Evolutionary conservation across 2,888 invertebrate species (phyloP).

Genomic region (Trichopoda pennipes): DNA sequence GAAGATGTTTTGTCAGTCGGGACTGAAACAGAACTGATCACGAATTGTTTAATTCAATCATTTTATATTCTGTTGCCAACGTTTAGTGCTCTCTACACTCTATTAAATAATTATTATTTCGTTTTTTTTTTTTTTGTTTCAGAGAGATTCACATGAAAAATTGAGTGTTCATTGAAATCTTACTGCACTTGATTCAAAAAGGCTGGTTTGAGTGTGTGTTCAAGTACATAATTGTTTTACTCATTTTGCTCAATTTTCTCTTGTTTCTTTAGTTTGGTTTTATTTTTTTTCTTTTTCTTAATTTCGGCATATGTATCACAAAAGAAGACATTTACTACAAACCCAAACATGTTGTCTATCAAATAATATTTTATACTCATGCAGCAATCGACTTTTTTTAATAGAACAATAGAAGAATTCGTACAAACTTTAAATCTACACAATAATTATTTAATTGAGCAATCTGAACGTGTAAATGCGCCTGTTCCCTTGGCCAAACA

Average conservation of each 20-base stretch:
- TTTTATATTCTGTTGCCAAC: constrained; percentile 54
- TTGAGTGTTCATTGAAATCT: constrained; percentile 41
- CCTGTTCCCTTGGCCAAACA: no score
- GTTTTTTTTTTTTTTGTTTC: neutral
- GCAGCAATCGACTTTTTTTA: neutral
- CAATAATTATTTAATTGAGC: no score
- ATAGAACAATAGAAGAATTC: no score
- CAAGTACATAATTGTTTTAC: constrained; percentile 42
- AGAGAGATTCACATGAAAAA: constrained; percentile 19
- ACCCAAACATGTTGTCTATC: constrained; percentile 20
- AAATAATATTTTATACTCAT: constrained; percentile 31
- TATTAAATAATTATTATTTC: constrained; percentile 13
- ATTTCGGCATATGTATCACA: constrained; percentile 35
- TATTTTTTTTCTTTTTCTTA: neutral
- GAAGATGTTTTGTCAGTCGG: constrained; percentile 64
- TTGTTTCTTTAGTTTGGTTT: neutral
- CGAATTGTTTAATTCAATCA: constrained; percentile 46
- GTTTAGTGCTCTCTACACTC: constrained; percentile 26
- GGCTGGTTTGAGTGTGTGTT: constrained; percentile 37
- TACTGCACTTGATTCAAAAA: constrained; percentile 22
- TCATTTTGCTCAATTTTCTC: constrained; percentile 47
- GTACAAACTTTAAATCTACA: no score
- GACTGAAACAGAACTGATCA: constrained; percentile 67
- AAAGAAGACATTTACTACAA: constrained; percentile 26
- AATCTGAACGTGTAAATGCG: no score